A percentile compares a stretch with the other conserved stretches of the same genome.
phyloP scores from a whole-genome alignment of 2,888 invertebrate genomes.

The Uropetala carovei region DNA sequence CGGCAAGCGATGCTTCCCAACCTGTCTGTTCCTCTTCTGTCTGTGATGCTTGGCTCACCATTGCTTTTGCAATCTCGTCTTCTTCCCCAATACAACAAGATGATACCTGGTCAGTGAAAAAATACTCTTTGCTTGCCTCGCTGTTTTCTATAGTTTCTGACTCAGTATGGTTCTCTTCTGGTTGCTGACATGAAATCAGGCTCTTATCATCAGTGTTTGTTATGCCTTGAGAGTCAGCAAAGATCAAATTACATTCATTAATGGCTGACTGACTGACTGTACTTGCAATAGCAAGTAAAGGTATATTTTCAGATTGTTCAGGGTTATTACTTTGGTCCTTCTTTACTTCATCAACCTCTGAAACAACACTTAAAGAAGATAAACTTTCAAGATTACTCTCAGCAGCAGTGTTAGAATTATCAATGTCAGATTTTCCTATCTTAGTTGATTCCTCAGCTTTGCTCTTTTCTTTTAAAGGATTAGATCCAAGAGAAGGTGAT shows the following conservation, averaged over 20 bases:
- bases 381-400: neutral
- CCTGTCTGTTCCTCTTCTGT: slow-evolving; percentile 70
- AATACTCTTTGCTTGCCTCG: slow-evolving; percentile 40
- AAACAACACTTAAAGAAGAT: slow-evolving; percentile 12
- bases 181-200: slow-evolving; percentile 74
- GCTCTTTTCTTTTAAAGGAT: neutral
- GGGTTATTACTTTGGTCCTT: slow-evolving; percentile 74
- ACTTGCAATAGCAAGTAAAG: slow-evolving; percentile 34
- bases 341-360: slow-evolving; percentile 68
- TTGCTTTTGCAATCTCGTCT: slow-evolving; percentile 68
- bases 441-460: neutral
- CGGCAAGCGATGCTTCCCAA: slow-evolving; percentile 70
- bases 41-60: slow-evolving; percentile 71
- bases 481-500: slow-evolving; percentile 30
- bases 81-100: slow-evolving; percentile 13
- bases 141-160: slow-evolving; percentile 70
- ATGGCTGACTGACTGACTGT: neutral
- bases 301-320: slow-evolving; percentile 68
- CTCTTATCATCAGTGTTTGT: slow-evolving; percentile 74
- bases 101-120: slow-evolving; percentile 11
- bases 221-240: neutral
- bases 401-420: neutral
- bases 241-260: neutral
- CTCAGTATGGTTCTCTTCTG: slow-evolving; percentile 70
- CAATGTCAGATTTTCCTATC: neutral